Evolutionary conservation across 2,113 vertebrate species (phyloP).

Genomic region (Eleginops maclovinus): DNA sequence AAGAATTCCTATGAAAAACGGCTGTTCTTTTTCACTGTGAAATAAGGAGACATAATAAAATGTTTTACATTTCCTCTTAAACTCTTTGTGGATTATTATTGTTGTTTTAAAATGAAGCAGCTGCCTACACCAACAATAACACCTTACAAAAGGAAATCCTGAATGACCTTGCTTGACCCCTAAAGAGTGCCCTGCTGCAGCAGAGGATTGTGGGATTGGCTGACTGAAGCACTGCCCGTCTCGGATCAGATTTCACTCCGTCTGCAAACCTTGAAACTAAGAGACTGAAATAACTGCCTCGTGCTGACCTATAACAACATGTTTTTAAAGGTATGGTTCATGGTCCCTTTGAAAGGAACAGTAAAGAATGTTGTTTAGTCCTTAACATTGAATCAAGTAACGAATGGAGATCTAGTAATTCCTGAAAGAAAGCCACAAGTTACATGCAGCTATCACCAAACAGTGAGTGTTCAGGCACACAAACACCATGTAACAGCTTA

Average conservation of each 20-base stretch:
- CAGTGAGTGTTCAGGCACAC: neutral
- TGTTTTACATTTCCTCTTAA: constrained; percentile 70
- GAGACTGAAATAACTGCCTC: constrained; percentile 71
- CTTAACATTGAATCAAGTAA: neutral
- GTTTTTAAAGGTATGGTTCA: constrained; percentile 40
- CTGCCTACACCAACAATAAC: neutral
- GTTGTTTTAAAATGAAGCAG: neutral
- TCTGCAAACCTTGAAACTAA: constrained; percentile 58
- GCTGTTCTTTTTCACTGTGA: constrained; percentile 76
- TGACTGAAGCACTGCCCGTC: constrained; percentile 47
- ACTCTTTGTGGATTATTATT: constrained; percentile 14
- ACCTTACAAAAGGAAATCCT: constrained; percentile 26
- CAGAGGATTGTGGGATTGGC: constrained; percentile 51
- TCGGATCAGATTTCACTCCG: constrained; percentile 68
- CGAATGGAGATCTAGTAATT: neutral
- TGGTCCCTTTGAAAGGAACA: constrained; percentile 6
- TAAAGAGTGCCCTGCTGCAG: constrained; percentile 36
- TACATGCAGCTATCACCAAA: neutral
- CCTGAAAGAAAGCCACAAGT: neutral
- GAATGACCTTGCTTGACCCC: constrained; percentile 58
- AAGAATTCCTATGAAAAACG: constrained; percentile 50
- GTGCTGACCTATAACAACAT: constrained; percentile 56
- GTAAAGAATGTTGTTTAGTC: neutral
- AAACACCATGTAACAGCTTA: neutral
- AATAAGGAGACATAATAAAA: constrained; percentile 71